Evolutionary conservation across 35 echinoderm and acorn worm species (phyloP).

Genomic region (Apostichopus californicus): DNA sequence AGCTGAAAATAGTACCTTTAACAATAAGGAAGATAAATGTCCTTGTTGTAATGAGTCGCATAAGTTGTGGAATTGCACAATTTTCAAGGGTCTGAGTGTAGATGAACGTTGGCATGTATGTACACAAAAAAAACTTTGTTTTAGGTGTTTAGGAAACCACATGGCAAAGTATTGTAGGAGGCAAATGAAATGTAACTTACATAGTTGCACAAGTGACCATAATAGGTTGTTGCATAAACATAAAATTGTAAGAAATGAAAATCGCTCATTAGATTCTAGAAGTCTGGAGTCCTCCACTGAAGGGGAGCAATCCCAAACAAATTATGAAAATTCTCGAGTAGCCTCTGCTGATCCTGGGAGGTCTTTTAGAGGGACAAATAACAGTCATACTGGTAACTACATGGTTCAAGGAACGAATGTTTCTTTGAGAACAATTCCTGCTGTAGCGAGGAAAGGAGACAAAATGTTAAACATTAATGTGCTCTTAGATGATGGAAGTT

Average conservation of each 20-base stretch:
- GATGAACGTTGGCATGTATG: constrained; percentile 26
- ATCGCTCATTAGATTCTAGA: neutral
- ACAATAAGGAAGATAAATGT: neutral
- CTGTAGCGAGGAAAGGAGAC: neutral
- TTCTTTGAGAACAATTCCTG: too few relatives aligned
- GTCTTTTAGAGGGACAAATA: neutral
- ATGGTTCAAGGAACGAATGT: constrained; percentile 40
- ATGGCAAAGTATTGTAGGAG: constrained; percentile 43
- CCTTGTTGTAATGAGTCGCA: constrained; percentile 42
- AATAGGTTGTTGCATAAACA: neutral
- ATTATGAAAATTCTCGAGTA: neutral
- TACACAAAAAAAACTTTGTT: constrained; percentile 20
- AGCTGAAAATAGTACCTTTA: neutral
- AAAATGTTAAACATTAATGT: constrained; percentile 40
- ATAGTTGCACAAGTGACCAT: neutral
- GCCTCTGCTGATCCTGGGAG: neutral
- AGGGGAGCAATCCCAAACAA: neutral
- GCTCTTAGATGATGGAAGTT: constrained; percentile 59
- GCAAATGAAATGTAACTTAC: constrained; percentile 14
- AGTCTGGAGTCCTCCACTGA: neutral
- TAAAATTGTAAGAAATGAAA: neutral
- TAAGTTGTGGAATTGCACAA: constrained; percentile 33
- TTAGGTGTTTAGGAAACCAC: constrained; percentile 50
- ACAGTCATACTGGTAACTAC: constrained; percentile 7
- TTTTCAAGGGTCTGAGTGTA: constrained; percentile 17